Percentiles rank a stretch among this genome's conserved stretches.
These are phyloP conservation scores for Crocallis elinguaria DNA, from an alignment of 2,888 invertebrate genomes.

Conservation along the genomic window DNA sequence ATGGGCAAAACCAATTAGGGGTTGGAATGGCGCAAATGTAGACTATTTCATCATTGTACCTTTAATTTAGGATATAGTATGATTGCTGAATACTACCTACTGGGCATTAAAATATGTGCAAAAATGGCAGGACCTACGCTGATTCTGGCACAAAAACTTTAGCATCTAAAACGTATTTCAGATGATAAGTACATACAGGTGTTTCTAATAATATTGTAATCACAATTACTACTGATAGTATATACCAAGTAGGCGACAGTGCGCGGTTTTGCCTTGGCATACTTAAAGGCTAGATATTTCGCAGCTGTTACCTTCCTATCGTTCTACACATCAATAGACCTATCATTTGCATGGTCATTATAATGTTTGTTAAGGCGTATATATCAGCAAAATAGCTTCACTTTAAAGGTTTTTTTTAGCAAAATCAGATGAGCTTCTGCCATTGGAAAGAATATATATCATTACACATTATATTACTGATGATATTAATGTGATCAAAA, in stretches of 20 bases:
- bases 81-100: too few relatives aligned
- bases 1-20: too few relatives aligned
- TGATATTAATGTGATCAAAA: too few relatives aligned
- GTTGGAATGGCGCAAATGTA: too few relatives aligned
- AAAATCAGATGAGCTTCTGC: too few relatives aligned
- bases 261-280: conserved; percentile 53
- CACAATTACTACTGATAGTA: conserved; percentile 7
- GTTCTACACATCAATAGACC: conserved; percentile 14
- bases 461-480: too few relatives aligned
- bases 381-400: too few relatives aligned
- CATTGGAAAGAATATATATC: too few relatives aligned
- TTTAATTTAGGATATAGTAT: neutral
- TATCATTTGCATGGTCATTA: conserved; percentile 22
- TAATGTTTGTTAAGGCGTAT: conserved; percentile 2
- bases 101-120: too few relatives aligned
- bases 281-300: conserved; percentile 48
- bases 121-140: too few relatives aligned
- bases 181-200: conserved; percentile 2
- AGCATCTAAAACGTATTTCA: conserved; percentile 6
- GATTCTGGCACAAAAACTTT: conserved; percentile 1
- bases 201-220: conserved; percentile 6
- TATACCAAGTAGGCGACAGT: conserved; percentile 41
- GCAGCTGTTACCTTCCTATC: conserved; percentile 51
- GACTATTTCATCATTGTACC: too few relatives aligned
- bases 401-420: too few relatives aligned